phyloP scores from a whole-genome alignment of 2,113 vertebrate species.

The Triplophysa rosa region DNA sequence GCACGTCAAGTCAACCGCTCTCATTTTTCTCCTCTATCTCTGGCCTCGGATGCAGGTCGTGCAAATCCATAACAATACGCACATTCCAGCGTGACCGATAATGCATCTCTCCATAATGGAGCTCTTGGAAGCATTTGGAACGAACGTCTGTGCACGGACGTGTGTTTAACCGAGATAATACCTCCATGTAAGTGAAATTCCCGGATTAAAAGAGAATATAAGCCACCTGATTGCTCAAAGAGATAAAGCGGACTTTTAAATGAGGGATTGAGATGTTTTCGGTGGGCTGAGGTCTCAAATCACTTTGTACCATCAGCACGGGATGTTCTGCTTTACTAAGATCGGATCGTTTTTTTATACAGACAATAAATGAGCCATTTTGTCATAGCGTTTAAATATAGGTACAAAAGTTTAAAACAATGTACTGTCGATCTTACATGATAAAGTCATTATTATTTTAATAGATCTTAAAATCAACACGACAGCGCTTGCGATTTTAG shows the following conservation, averaged over 20 bases:
- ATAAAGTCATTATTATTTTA: no score
- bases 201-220: conserved; percentile 57
- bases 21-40: not conserved
- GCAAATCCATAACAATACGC: conserved; percentile 20
- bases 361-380: no score
- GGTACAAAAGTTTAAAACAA: no score
- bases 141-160: conserved; percentile 30
- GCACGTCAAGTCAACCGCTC: not conserved
- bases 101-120: conserved; percentile 44
- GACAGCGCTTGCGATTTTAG: no score
- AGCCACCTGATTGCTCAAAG: conserved; percentile 53
- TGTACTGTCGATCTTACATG: no score
- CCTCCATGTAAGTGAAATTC: conserved; percentile 48
- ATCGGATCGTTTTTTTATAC: not conserved
- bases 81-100: conserved; percentile 31
- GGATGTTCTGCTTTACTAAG: not conserved
- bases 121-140: conserved; percentile 47
- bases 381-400: no score
- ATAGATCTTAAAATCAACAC: no score
- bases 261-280: conserved; percentile 55
- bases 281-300: conserved; percentile 48
- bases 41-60: conserved; percentile 16
- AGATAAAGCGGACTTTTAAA: conserved; percentile 51
- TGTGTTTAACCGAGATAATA: conserved; percentile 41
- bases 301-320: conserved; percentile 8